Evolutionary conservation across 1,140 invertebrate species (phyloP).

Genomic region (Rhynchophorus ferrugineus): DNA sequence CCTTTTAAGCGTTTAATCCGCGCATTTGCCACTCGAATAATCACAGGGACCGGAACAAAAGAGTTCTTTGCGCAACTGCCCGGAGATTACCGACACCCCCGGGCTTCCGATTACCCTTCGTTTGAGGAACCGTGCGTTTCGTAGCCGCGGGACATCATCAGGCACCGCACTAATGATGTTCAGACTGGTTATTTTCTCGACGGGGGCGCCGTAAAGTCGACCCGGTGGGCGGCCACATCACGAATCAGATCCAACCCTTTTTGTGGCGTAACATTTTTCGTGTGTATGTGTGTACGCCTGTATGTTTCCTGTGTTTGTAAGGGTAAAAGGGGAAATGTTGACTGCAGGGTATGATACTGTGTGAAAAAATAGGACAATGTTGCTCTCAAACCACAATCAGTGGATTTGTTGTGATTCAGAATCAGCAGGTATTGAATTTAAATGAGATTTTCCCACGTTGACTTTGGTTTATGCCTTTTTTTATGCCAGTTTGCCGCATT

Average conservation of each 20-base stretch:
- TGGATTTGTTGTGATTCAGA: too few relatives aligned
- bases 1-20: too few relatives aligned
- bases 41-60: not conserved
- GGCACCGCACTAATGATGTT: not conserved
- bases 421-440: too few relatives aligned
- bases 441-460: too few relatives aligned
- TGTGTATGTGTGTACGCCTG: too few relatives aligned
- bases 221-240: not conserved
- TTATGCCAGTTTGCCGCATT: too few relatives aligned
- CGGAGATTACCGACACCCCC: not conserved
- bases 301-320: too few relatives aligned
- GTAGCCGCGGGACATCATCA: not conserved
- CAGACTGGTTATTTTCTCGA: not conserved
- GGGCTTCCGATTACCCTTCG: not conserved
- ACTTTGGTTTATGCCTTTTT: too few relatives aligned
- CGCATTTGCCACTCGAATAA: not conserved
- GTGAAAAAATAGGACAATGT: too few relatives aligned
- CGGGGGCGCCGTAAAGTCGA: not conserved
- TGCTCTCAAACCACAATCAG: too few relatives aligned
- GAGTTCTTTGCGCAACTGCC: not conserved
- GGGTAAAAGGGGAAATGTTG: too few relatives aligned
- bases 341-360: too few relatives aligned
- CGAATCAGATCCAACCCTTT: not conserved
- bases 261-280: not conserved
- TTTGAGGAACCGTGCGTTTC: not conserved